A percentile compares a stretch with the other conserved stretches of the same genome.
phyloP scores from a whole-genome alignment of 2,888 invertebrate species.

The Brachyptera putata region DNA sequence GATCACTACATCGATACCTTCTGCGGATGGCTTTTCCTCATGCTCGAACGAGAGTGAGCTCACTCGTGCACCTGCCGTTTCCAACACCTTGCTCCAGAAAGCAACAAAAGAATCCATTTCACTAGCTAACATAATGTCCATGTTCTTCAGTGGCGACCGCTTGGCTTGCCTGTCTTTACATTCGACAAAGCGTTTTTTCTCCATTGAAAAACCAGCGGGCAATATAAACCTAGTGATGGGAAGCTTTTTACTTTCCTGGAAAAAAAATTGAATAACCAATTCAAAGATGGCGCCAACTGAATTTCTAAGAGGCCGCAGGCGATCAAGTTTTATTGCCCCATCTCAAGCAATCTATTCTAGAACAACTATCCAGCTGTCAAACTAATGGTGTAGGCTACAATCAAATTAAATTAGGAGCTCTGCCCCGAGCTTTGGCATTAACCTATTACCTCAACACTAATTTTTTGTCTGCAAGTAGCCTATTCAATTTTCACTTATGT shows the following conservation, averaged over 20 bases:
- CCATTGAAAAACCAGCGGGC: conserved; percentile 59
- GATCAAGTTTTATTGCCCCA: no score
- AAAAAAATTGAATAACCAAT: no score
- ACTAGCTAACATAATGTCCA: background rate
- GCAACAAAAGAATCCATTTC: background rate
- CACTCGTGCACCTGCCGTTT: background rate
- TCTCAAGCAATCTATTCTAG: no score
- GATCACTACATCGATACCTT: conserved; percentile 48
- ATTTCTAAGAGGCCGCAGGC: no score
- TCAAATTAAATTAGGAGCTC: no score
- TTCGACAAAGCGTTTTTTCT: conserved; percentile 37
- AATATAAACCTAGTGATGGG: conserved; percentile 50
- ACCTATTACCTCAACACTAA: no score
- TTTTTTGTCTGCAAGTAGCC: no score
- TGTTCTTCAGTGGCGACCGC: background rate
- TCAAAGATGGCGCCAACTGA: no score
- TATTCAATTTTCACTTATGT: no score
- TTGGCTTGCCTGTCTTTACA: background rate
- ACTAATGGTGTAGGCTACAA: no score
- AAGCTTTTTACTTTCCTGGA: background rate
- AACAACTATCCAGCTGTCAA: no score
- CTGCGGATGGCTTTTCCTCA: background rate
- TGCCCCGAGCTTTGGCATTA: no score
- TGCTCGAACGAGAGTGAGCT: background rate
- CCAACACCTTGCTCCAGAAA: conserved; percentile 7